Conservation (phyloP, 2,797 vertebrate genomes). For the Sorex maritimensis region DNA sequence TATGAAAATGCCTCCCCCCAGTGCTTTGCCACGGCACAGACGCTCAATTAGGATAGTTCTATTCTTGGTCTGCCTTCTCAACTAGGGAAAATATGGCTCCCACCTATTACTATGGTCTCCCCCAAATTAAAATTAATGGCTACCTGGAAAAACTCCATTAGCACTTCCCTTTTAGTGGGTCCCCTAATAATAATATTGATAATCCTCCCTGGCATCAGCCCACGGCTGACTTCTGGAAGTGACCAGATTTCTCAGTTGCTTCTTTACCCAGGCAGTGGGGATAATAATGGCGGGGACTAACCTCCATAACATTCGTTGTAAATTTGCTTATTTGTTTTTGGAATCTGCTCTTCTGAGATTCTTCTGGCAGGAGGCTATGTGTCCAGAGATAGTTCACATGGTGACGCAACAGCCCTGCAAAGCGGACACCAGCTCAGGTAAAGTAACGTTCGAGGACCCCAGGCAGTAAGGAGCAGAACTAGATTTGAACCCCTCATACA, state of each 20-base stretch:
- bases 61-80: neutral
- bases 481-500: neutral
- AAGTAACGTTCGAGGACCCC: neutral
- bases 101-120: neutral
- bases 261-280: neutral
- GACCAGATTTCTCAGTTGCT: neutral
- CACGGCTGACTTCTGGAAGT: neutral
- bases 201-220: neutral
- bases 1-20: neutral
- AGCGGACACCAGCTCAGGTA: constrained; percentile 5
- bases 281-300: neutral
- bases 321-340: neutral
- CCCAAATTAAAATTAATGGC: neutral
- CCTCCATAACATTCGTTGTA: neutral
- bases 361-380: neutral
- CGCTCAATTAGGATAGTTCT: neutral
- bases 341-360: neutral
- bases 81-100: neutral
- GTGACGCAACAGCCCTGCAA: neutral
- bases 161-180: neutral
- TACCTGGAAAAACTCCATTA: neutral
- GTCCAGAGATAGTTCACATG: neutral
- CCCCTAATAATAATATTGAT: neutral
- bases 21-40: neutral
- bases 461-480: neutral